phyloP scores from a whole-genome alignment of 2,888 invertebrate species.

The Clitarchus hookeri region DNA sequence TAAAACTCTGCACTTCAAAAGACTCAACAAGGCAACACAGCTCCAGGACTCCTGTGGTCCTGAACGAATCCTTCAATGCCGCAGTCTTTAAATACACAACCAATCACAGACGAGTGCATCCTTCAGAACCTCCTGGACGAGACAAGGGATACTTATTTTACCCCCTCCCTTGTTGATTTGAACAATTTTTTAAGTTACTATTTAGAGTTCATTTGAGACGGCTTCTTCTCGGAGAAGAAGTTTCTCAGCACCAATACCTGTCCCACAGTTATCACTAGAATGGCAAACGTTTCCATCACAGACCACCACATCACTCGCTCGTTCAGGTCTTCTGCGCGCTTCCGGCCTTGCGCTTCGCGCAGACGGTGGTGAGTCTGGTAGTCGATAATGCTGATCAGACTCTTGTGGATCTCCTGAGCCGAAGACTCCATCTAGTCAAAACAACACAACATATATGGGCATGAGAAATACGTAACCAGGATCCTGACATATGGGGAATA shows the following conservation, averaged over 20 bases:
- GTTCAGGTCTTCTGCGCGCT: slow-evolving; percentile 95
- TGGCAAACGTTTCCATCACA: slow-evolving; percentile 80
- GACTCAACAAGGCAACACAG: slow-evolving; percentile 6
- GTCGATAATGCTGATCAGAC: slow-evolving; percentile 85
- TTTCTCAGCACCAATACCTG: slow-evolving; percentile 91
- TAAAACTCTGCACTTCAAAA: neutral
- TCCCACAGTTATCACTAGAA: slow-evolving; percentile 82
- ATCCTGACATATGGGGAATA: too few relatives aligned
- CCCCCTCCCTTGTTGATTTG: neutral
- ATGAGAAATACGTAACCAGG: neutral
- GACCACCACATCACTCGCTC: slow-evolving; percentile 95
- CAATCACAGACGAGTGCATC: neutral
- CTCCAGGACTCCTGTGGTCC: neutral
- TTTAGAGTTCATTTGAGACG: slow-evolving; percentile 53
- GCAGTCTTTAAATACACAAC: neutral
- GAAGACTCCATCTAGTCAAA: slow-evolving; percentile 86
- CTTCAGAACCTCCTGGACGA: neutral
- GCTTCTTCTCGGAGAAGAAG: slow-evolving; percentile 82
- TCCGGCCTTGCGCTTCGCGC: slow-evolving; percentile 92
- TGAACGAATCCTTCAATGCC: neutral
- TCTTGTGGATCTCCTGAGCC: slow-evolving; percentile 87
- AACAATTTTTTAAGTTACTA: slow-evolving; percentile 22
- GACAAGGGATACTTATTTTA: neutral
- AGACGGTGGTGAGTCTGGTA: slow-evolving; percentile 97
- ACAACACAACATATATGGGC: neutral